phyloP scores from a whole-genome alignment of 2,888 invertebrate species.

The Plagiodera versicolora region DNA sequence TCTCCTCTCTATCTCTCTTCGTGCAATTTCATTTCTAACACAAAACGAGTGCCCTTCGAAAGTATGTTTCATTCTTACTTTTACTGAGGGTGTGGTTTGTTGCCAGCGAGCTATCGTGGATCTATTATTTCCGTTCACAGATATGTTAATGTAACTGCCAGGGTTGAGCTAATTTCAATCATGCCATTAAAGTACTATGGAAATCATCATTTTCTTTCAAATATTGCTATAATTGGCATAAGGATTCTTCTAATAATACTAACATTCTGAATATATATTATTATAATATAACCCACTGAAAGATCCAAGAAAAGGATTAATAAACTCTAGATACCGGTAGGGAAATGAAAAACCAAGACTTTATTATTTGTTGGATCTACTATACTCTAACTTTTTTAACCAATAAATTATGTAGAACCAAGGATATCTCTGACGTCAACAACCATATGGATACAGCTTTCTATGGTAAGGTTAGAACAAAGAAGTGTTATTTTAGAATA shows the following conservation, averaged over 20 bases:
- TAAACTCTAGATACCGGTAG: too few relatives aligned
- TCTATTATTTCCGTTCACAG: slow-evolving; percentile 13
- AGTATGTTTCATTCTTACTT: slow-evolving; percentile 25
- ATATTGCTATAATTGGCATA: neutral
- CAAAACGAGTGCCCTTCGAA: slow-evolving; percentile 22
- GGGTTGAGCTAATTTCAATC: neutral
- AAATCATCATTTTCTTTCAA: too few relatives aligned
- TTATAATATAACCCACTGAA: too few relatives aligned
- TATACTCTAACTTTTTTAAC: too few relatives aligned
- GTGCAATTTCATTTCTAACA: slow-evolving; percentile 13
- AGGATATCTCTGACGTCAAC: too few relatives aligned
- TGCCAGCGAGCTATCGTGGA: slow-evolving; percentile 18
- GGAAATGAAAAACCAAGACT: too few relatives aligned
- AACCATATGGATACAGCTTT: too few relatives aligned
- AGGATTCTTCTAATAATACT: neutral
- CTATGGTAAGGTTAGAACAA: too few relatives aligned
- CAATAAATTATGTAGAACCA: too few relatives aligned
- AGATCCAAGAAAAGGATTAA: too few relatives aligned
- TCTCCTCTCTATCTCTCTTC: slow-evolving; percentile 11
- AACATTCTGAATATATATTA: too few relatives aligned
- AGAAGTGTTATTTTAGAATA: neutral
- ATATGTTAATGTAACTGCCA: neutral
- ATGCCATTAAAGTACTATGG: neutral
- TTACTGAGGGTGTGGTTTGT: slow-evolving; percentile 21
- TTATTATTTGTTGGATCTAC: too few relatives aligned